A percentile compares a stretch with the other conserved stretches of the same genome.
These are phyloP conservation scores for Selenia dentaria DNA, from an alignment of 2,888 invertebrate genomes.

Conservation along the genomic window DNA sequence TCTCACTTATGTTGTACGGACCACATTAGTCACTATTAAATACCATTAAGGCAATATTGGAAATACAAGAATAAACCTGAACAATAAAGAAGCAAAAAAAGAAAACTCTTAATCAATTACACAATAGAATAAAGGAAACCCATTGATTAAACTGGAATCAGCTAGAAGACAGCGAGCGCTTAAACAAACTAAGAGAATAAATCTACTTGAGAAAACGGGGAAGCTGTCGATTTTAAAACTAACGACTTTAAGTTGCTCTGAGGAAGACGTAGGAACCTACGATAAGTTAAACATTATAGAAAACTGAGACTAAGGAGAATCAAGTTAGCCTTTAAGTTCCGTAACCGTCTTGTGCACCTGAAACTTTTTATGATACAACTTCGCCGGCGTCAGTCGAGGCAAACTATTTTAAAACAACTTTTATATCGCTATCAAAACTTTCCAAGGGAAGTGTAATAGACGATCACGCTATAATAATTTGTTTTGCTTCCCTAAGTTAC, in stretches of 20 bases:
- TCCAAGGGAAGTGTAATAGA: conserved; percentile 38
- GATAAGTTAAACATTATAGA: conserved; percentile 22
- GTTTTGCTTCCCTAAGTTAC: too few relatives aligned
- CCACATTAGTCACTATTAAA: too few relatives aligned
- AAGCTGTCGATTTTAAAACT: conserved; percentile 5
- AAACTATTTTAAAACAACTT: conserved; percentile 68
- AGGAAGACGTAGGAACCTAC: neutral
- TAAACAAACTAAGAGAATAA: neutral
- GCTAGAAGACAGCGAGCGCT: too few relatives aligned
- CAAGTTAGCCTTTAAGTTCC: conserved; percentile 30
- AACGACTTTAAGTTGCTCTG: conserved; percentile 8
- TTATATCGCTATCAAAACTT: conserved; percentile 66
- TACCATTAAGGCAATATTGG: too few relatives aligned
- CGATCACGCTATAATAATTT: conserved; percentile 9
- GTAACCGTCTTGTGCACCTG: conserved; percentile 41
- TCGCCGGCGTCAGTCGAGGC: conserved; percentile 32
- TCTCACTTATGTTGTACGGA: too few relatives aligned
- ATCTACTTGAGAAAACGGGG: neutral
- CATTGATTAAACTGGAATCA: too few relatives aligned
- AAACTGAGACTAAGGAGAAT: conserved; percentile 33
- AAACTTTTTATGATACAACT: conserved; percentile 61
- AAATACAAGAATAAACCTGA: too few relatives aligned
- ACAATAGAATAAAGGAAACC: neutral
- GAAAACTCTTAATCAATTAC: neutral
- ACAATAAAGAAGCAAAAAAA: neutral